These are phyloP conservation scores for Pygoscelis adeliae DNA, from an alignment of 2,113 vertebrate genomes.

Conservation along the genomic window DNA sequence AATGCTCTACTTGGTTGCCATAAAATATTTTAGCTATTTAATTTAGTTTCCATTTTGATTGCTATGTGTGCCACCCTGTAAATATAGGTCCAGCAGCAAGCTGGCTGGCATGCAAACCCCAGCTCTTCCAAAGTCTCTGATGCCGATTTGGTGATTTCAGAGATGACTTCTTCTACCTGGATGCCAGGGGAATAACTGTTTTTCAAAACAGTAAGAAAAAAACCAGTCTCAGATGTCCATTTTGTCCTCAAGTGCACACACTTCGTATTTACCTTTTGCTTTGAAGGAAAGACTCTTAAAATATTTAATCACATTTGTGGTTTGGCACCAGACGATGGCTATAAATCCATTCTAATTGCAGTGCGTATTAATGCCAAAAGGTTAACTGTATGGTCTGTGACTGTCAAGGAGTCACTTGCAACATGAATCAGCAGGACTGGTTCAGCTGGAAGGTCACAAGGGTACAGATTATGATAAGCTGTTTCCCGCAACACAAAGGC, in stretches of 20 bases:
- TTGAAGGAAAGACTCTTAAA: constrained; percentile 56
- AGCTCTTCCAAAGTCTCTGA: background rate
- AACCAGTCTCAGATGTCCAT: background rate
- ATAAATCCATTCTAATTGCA: constrained; percentile 44
- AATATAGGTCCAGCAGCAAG: background rate
- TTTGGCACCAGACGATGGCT: constrained; percentile 30
- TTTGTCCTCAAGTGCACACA: background rate
- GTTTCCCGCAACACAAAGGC: constrained; percentile 34
- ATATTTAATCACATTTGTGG: constrained; percentile 55
- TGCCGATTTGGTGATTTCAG: background rate
- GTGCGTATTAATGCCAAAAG: background rate
- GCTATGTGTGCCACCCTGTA: background rate
- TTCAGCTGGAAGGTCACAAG: constrained; percentile 18
- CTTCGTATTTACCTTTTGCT: constrained; percentile 7
- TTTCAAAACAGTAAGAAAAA: background rate
- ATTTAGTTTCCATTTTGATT: background rate
- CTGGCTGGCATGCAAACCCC: background rate
- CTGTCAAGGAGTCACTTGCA: background rate
- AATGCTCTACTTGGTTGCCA: background rate
- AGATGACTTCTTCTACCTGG: background rate
- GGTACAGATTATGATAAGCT: constrained; percentile 18
- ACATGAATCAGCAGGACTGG: constrained; percentile 30
- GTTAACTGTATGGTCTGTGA: background rate
- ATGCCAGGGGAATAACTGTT: background rate
- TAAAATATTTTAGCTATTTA: constrained; percentile 2